Evolutionary conservation across 2,888 invertebrate genomes (phyloP), one percentile per base, ranked within the genome.

Genomic region (Cataglyphis livida): DNA sequence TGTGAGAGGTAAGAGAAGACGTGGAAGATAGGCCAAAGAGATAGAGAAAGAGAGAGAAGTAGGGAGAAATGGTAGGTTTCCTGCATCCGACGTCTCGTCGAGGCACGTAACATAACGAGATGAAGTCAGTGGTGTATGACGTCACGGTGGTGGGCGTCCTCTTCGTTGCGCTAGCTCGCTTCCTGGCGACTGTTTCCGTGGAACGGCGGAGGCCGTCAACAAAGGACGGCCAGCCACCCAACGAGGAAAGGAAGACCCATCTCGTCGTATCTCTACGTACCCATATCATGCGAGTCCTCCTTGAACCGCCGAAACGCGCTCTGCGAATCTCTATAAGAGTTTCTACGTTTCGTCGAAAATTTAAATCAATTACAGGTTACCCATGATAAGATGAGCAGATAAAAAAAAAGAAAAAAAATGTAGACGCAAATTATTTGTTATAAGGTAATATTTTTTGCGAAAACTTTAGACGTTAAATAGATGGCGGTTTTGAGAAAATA

Each of bases 91-190:
- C 93, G 92, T 93, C 92, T 92, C 92, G 91, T 92, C 91, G 89
- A 88, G 91, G 57, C 38, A 71, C 70, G 85, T 91, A 91, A 91
- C 92, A 90, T 93, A 93, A 94, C 93, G 93, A 94, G 95, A 94
- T 94, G 95, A 95, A 95, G 94, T 95, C 95, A 95, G 94, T 95
- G 95, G 95, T 92, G 95, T 95, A 95, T 94, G 95, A 95, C 95
- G 95, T 95, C 95, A 95, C 95, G 95, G 95, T 92, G 85, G 91
- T 92, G 92, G 92, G 92, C 91, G 92, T 92, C 91, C 92, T 91
- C 88, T 86, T 91, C 92, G 92, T 93, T 90, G 91, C 91, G 91
- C 90, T 89, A 90, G 91, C 92, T 91, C 88, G 90, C 92, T 93
- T 93, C 93, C 93, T 92, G 92, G 92, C 91, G 89, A 92, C 92